Percentiles rank a stretch among this genome's conserved stretches.
These are phyloP conservation scores for Cremastobaeus sp. DNA, from an alignment of 2,888 invertebrate species.

Conservation along the genomic window DNA sequence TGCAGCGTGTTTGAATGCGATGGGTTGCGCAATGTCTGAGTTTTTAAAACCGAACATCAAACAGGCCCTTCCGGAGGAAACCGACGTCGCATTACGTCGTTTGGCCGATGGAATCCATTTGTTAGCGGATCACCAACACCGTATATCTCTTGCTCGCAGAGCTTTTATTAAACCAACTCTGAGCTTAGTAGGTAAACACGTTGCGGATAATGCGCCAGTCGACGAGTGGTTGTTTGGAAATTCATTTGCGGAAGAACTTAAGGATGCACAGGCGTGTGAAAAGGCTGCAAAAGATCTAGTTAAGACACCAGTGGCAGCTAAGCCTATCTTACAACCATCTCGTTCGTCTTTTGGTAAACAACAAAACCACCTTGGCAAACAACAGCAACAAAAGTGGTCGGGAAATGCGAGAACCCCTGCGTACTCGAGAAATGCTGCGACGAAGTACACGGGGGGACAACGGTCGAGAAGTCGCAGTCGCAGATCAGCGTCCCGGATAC, in stretches of 20 bases:
- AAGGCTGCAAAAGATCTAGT: conserved; percentile 3
- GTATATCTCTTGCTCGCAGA: conserved; percentile 13
- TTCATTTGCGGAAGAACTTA: conserved; percentile 27
- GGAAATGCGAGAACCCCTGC: conserved; percentile 21
- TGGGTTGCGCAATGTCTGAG: conserved; percentile 17
- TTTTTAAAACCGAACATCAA: conserved; percentile 11
- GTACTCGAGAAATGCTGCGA: background rate
- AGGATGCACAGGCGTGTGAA: conserved; percentile 19
- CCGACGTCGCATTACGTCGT: conserved; percentile 2
- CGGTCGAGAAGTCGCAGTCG: conserved; percentile 6
- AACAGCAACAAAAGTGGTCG: no score
- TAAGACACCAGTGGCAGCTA: background rate
- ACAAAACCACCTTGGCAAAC: no score
- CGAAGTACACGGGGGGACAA: conserved; percentile 1
- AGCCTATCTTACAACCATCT: conserved; percentile 2
- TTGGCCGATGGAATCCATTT: conserved; percentile 21
- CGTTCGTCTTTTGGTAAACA: no score
- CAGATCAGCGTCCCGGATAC: conserved; percentile 2
- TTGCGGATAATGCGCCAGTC: conserved; percentile 19
- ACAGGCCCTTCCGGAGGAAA: conserved; percentile 1
- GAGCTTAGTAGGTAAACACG: conserved; percentile 19
- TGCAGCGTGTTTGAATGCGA: conserved; percentile 19
- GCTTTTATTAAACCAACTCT: conserved; percentile 36
- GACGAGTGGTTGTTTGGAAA: conserved; percentile 31
- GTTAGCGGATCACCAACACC: conserved; percentile 27